Conservation (phyloP, 1,140 invertebrate species). For the Meloidogyne hapla region DNA sequence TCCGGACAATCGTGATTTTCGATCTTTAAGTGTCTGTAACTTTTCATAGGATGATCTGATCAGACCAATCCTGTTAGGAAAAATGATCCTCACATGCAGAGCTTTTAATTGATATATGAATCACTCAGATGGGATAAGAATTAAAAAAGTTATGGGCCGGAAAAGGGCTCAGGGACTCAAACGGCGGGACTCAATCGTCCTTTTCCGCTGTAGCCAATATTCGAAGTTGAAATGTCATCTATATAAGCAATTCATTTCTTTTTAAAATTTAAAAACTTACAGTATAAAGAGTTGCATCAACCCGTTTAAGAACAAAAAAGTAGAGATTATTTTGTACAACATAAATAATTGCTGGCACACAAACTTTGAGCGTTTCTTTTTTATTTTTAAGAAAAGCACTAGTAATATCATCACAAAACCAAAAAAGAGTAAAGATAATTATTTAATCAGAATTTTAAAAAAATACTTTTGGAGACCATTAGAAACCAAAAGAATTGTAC, state of each 20-base stretch:
- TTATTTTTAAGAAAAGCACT: slow-evolving; percentile 41
- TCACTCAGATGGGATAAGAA: too few species aligned
- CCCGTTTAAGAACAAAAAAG: slow-evolving; percentile 43
- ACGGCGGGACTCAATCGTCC: too few species aligned
- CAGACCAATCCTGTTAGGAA: too few species aligned
- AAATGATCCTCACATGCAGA: too few species aligned
- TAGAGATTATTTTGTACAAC: slow-evolving; percentile 49
- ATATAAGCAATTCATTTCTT: too few species aligned
- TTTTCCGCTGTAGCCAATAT: slow-evolving; percentile 48
- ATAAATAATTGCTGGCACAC: slow-evolving; percentile 45
- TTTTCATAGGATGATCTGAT: too few species aligned
- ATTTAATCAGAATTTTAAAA: not conserved
- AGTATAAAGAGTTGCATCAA: slow-evolving; percentile 47
- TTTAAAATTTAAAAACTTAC: slow-evolving; percentile 30
- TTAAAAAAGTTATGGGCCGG: too few species aligned
- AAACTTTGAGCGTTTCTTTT: slow-evolving; percentile 42
- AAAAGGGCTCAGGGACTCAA: too few species aligned
- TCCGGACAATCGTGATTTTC: too few species aligned
- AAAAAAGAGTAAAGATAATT: slow-evolving; percentile 1
- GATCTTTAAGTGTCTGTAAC: too few species aligned
- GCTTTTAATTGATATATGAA: too few species aligned
- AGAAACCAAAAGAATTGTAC: slow-evolving; percentile 16
- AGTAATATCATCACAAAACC: slow-evolving; percentile 33
- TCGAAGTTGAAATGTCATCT: slow-evolving; percentile 45
- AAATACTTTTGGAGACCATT: slow-evolving; percentile 20